Conservation (phyloP, 2,113 vertebrate genomes). For the Australoheros scitulus region DNA sequence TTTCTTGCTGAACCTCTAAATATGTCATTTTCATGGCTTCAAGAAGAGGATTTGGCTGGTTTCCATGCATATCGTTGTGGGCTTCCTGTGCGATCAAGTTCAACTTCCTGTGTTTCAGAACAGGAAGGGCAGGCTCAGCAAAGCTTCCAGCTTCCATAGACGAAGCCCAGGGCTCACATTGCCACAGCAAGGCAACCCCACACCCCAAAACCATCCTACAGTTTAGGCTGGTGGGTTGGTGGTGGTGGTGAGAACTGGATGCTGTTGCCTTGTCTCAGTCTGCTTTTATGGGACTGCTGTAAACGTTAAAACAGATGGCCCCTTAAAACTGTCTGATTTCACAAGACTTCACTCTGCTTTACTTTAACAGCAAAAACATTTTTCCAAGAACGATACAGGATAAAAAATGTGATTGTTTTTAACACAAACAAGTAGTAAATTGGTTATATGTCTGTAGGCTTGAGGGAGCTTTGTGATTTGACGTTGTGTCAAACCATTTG, state of each 20-base stretch:
- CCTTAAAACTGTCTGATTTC: constrained; percentile 13
- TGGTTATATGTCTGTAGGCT: not conserved
- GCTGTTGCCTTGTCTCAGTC: not conserved
- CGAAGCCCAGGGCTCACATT: constrained; percentile 21
- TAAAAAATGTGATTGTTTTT: not conserved
- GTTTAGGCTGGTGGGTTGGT: not conserved
- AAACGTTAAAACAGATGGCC: constrained; percentile 47
- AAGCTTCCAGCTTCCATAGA: constrained; percentile 19
- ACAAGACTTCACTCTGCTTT: not conserved
- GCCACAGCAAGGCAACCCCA: constrained; percentile 38
- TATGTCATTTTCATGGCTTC: constrained; percentile 27
- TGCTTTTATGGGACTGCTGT: constrained; percentile 12
- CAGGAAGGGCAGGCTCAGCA: constrained; percentile 56
- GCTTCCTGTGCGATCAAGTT: constrained; percentile 62
- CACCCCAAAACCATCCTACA: not conserved
- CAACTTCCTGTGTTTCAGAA: constrained; percentile 67
- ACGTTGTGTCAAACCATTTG: constrained; percentile 13
- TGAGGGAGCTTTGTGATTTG: not conserved
- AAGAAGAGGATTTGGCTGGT: constrained; percentile 18
- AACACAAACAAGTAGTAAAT: not conserved
- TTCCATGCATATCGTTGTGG: constrained; percentile 37
- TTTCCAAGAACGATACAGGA: not conserved
- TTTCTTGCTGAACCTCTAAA: not conserved
- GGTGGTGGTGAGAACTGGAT: constrained; percentile 1
- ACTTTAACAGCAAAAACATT: not conserved